phyloP scores from a whole-genome alignment of 1,140 invertebrate genomes.

The Diploscapter pachys region DNA sequence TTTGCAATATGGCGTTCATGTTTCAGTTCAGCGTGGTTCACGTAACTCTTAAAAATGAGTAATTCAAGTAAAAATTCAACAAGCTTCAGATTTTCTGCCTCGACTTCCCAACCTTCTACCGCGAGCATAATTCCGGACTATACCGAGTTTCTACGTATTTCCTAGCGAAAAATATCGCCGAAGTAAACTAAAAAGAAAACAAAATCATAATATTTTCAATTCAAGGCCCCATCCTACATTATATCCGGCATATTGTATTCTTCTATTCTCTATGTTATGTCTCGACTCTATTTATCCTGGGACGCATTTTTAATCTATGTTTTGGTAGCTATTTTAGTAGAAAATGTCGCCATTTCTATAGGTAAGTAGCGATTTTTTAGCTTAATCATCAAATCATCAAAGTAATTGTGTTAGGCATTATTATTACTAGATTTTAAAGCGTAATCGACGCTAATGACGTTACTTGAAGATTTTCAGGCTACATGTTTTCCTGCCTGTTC shows the following conservation, averaged over 20 bases:
- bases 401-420: neutral
- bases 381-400: too few relatives aligned
- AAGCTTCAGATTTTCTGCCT: slow-evolving; percentile 78
- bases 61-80: slow-evolving; percentile 67
- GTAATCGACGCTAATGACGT: slow-evolving; percentile 43
- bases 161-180: slow-evolving; percentile 70
- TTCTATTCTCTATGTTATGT: slow-evolving; percentile 74
- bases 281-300: slow-evolving; percentile 69
- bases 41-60: slow-evolving; percentile 67
- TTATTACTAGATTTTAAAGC: slow-evolving; percentile 57
- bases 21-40: slow-evolving; percentile 53
- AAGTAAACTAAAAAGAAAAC: slow-evolving; percentile 40
- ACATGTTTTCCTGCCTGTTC: slow-evolving; percentile 80
- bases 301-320: slow-evolving; percentile 73
- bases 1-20: slow-evolving; percentile 65
- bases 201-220: neutral
- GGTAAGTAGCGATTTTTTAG: slow-evolving; percentile 65
- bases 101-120: slow-evolving; percentile 81
- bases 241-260: slow-evolving; percentile 79
- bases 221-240: slow-evolving; percentile 62
- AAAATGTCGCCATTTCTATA: slow-evolving; percentile 85
- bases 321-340: slow-evolving; percentile 74
- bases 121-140: slow-evolving; percentile 84
- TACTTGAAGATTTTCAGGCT: slow-evolving; percentile 66
- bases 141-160: slow-evolving; percentile 89